Conservation (phyloP, 2,888 invertebrate genomes). For the Elegia similella region DNA sequence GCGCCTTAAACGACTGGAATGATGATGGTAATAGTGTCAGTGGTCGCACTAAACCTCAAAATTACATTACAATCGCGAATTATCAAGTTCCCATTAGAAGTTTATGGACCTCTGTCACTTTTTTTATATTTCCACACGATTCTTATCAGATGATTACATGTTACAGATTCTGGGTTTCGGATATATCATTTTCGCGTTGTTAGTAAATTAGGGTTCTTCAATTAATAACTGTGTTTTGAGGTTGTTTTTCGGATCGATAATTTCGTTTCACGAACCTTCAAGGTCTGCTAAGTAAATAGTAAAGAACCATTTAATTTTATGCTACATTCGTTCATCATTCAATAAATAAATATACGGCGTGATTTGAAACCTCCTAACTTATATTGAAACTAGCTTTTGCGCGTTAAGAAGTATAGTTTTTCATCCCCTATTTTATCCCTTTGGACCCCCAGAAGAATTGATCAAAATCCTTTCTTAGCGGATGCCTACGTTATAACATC, state of each 20-base stretch:
- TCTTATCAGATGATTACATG: constrained; percentile 34
- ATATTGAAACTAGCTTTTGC: no score
- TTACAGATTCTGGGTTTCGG: constrained; percentile 15
- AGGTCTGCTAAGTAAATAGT: not conserved
- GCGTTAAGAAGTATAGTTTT: no score
- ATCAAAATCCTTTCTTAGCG: no score
- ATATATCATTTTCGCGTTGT: constrained; percentile 1
- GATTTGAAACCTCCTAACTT: no score
- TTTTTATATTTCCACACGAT: constrained; percentile 38
- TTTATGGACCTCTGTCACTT: constrained; percentile 35
- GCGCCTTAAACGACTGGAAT: no score
- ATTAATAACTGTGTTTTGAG: not conserved
- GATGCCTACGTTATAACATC: no score
- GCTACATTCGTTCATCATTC: no score
- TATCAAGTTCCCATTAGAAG: constrained; percentile 29
- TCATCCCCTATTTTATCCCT: no score
- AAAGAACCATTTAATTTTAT: no score
- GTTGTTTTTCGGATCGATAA: not conserved
- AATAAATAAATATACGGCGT: no score
- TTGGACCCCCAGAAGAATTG: no score
- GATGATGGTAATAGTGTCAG: constrained; percentile 10
- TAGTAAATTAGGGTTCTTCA: not conserved
- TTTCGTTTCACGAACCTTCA: not conserved
- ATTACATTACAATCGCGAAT: constrained; percentile 27
- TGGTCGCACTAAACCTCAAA: constrained; percentile 15